A percentile compares a stretch with the other conserved stretches of the same genome.
These are phyloP conservation scores for Geophilus truncorum DNA, from an alignment of 2,888 invertebrate genomes.

Conservation along the genomic window DNA sequence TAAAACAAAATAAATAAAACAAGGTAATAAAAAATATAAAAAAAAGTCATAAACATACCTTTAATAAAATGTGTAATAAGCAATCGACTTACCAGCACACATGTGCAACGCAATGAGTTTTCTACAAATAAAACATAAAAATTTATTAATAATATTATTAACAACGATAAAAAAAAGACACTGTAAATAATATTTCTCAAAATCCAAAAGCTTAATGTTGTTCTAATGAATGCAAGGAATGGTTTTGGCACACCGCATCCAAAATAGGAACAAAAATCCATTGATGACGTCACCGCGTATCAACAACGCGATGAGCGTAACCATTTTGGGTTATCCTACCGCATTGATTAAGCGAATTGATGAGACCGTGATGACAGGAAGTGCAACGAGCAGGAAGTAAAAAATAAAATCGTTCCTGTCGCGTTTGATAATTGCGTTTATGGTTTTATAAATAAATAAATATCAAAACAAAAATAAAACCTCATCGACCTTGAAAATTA, in stretches of 20 bases:
- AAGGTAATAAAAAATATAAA: background rate
- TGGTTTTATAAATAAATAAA: too few species aligned
- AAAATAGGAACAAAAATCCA: background rate
- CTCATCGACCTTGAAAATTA: too few species aligned
- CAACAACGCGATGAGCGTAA: background rate
- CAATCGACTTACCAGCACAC: background rate
- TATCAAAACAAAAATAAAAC: too few species aligned
- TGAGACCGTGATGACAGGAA: background rate
- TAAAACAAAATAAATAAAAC: too few species aligned
- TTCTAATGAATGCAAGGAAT: background rate
- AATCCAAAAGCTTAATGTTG: background rate
- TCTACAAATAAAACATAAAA: background rate
- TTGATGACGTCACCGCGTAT: background rate
- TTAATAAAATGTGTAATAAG: too few species aligned
- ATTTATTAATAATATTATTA: background rate
- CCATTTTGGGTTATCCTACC: background rate
- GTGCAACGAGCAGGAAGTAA: background rate
- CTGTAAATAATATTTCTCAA: too few species aligned
- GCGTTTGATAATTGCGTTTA: too few species aligned
- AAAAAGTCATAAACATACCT: background rate
- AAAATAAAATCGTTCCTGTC: background rate
- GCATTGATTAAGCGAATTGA: background rate
- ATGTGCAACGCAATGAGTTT: constrained; percentile 22
- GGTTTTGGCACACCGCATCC: background rate
- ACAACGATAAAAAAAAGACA: background rate